Conservation (phyloP, 2,113 vertebrate genomes). For the Chamaea fasciata region DNA sequence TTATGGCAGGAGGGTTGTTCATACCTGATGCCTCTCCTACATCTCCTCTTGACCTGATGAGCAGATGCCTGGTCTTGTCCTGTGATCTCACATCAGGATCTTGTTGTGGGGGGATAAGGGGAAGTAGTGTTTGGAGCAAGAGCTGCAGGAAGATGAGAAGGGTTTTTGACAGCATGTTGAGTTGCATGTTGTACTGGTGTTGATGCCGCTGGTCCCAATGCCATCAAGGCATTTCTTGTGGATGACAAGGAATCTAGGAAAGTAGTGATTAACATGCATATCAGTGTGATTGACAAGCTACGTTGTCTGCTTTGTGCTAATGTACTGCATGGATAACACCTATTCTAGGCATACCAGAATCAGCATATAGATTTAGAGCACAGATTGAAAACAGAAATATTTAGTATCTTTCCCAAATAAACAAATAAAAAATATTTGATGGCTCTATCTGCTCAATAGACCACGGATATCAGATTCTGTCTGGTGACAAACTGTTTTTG, state of each 20-base stretch:
- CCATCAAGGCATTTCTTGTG: constrained; percentile 65
- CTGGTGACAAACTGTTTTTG: not conserved
- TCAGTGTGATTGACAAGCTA: constrained; percentile 61
- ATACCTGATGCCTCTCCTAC: constrained; percentile 59
- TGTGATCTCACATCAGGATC: constrained; percentile 51
- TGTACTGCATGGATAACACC: not conserved
- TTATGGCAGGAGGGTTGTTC: not conserved
- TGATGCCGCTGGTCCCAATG: constrained; percentile 61
- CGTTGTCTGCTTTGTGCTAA: constrained; percentile 18
- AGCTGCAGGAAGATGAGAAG: constrained; percentile 62
- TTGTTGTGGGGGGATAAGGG: constrained; percentile 30
- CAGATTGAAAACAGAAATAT: not conserved
- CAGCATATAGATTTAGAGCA: not conserved
- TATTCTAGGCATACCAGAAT: constrained; percentile 31
- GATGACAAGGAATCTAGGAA: constrained; percentile 68
- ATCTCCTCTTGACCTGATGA: constrained; percentile 55
- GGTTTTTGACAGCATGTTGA: constrained; percentile 59
- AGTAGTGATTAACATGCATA: constrained; percentile 63
- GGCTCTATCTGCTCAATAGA: not conserved
- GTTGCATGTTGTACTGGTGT: constrained; percentile 50
- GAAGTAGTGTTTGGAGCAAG: constrained; percentile 52
- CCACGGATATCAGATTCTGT: not conserved
- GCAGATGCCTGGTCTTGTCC: constrained; percentile 41
- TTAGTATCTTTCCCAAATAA: not conserved
- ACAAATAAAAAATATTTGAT: not conserved